Evolutionary conservation across 2,113 vertebrate species (phyloP).

Genomic region (Crotalus horridus): DNA sequence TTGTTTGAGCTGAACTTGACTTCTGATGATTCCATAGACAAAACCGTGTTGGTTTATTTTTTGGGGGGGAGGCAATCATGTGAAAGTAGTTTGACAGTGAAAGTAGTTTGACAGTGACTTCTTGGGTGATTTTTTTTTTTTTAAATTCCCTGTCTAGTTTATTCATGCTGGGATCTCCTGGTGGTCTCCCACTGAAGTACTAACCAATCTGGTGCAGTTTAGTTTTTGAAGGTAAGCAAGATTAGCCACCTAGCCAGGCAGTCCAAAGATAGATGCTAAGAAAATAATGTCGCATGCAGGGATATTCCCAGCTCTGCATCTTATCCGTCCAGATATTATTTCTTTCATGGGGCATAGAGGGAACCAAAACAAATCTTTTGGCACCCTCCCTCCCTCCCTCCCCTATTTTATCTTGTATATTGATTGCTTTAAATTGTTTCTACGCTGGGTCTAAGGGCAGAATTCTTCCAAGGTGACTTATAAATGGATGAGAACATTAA

Average conservation of each 20-base stretch:
- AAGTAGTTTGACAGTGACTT: neutral
- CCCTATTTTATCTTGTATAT: neutral
- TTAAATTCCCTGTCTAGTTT: neutral
- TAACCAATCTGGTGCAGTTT: neutral
- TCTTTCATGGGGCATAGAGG: neutral
- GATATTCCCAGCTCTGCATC: neutral
- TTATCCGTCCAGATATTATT: neutral
- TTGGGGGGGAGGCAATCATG: fast-evolving
- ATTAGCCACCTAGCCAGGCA: neutral
- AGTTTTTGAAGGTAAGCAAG: neutral
- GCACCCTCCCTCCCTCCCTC: neutral
- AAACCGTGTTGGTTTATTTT: neutral
- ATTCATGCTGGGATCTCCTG: neutral
- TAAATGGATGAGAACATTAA: neutral
- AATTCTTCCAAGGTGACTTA: neutral
- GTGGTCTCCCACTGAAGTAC: neutral
- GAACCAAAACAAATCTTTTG: neutral
- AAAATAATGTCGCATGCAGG: neutral
- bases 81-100: neutral
- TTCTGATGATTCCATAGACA: neutral
- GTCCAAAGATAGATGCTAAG: neutral
- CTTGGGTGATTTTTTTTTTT: neutral
- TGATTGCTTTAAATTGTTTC: neutral
- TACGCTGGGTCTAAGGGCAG: neutral
- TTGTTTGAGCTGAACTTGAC: neutral